These are phyloP conservation scores for Copidosoma aretas DNA, from an alignment of 2,888 invertebrate species.

Conservation along the genomic window DNA sequence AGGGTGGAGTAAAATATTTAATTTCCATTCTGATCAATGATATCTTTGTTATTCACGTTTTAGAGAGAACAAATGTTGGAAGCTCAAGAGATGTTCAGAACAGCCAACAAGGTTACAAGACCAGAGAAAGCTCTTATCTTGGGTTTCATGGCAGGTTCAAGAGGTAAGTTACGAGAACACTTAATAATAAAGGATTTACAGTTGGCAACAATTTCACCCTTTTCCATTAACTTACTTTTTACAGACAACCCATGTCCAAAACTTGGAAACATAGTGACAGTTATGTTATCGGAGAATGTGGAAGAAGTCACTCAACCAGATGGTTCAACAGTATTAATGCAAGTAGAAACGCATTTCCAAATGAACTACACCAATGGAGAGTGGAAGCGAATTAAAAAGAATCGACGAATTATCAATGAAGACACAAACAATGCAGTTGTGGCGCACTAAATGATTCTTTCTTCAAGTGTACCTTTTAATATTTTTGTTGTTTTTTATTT, in stretches of 20 bases:
- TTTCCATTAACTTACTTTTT: constrained; percentile 44
- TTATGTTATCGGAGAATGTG: constrained; percentile 90
- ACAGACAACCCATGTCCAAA: constrained; percentile 97
- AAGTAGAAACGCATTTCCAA: constrained; percentile 95
- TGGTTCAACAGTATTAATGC: constrained; percentile 77
- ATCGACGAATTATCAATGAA: constrained; percentile 72
- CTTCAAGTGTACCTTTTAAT: constrained; percentile 22
- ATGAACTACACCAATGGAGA: constrained; percentile 98
- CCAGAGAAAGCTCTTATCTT: constrained; percentile 97
- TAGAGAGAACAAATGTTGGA: constrained; percentile 96
- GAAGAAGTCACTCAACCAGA: constrained; percentile 88
- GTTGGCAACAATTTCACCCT: too few relatives aligned
- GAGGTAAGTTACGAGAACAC: constrained; percentile 68
- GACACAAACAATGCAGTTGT: constrained; percentile 56
- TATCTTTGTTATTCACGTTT: constrained; percentile 49
- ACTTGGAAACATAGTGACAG: constrained; percentile 93
- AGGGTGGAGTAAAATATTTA: neutral
- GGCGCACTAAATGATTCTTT: constrained; percentile 48
- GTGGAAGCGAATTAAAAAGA: constrained; percentile 94
- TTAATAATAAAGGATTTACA: too few relatives aligned
- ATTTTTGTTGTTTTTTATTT: constrained; percentile 19
- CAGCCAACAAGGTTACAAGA: constrained; percentile 93
- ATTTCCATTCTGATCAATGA: constrained; percentile 17
- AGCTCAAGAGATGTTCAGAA: constrained; percentile 96
- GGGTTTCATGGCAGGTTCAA: constrained; percentile 98